These are phyloP conservation scores for Mesopsocus fuscifrons DNA, from an alignment of 2,888 invertebrate genomes.

Conservation along the genomic window DNA sequence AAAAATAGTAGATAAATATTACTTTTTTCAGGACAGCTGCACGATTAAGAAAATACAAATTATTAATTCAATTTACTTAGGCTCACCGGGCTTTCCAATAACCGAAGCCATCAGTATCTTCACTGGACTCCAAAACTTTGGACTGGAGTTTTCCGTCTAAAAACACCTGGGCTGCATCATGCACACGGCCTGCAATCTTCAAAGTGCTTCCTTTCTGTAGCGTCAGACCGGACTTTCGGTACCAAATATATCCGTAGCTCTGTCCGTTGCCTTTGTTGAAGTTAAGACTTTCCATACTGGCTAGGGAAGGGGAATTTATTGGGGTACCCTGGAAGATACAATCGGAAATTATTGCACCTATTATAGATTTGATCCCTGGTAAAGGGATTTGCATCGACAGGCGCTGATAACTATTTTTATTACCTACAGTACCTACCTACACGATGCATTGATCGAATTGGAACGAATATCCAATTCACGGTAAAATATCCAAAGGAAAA, in stretches of 20 bases:
- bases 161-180: slow-evolving; percentile 31
- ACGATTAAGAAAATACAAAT: too few species aligned
- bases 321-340: not conserved
- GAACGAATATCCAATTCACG: too few species aligned
- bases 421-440: too few species aligned
- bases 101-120: slow-evolving; percentile 25
- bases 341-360: too few species aligned
- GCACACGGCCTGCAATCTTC: slow-evolving; percentile 25
- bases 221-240: slow-evolving; percentile 23
- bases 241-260: slow-evolving; percentile 34
- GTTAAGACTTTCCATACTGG: slow-evolving; percentile 22
- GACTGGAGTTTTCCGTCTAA: slow-evolving; percentile 27
- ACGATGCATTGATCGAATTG: too few species aligned
- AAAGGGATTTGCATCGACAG: too few species aligned
- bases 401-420: too few species aligned
- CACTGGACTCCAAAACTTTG: slow-evolving; percentile 19
- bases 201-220: slow-evolving; percentile 14
- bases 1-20: not conserved
- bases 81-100: slow-evolving; percentile 23
- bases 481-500: too few species aligned
- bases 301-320: slow-evolving; percentile 15
- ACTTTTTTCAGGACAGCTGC: slow-evolving; percentile 6
- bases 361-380: too few species aligned
- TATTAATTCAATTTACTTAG: too few species aligned
- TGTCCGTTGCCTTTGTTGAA: slow-evolving; percentile 30